phyloP scores from a whole-genome alignment of 2,888 invertebrate genomes.

The Cataglyphis albicans region DNA sequence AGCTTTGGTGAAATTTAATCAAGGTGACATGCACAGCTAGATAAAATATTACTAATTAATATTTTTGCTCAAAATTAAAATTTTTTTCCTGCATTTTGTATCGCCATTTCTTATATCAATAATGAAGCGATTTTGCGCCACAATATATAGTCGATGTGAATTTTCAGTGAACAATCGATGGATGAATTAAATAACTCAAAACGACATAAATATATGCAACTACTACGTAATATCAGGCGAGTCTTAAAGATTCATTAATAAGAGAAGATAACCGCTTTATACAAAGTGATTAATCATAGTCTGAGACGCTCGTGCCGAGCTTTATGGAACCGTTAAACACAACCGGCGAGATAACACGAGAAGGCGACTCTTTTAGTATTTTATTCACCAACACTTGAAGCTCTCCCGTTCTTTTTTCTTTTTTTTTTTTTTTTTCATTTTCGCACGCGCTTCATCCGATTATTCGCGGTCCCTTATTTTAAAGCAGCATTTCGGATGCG shows the following conservation, averaged over 20 bases:
- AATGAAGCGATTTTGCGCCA: constrained; percentile 25
- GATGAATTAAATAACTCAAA: constrained; percentile 38
- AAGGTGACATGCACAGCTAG: background rate
- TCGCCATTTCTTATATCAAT: background rate
- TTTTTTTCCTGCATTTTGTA: background rate
- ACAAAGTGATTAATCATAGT: constrained; percentile 69
- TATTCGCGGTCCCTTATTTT: background rate
- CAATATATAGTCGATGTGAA: background rate
- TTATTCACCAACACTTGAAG: constrained; percentile 38
- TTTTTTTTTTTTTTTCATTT: constrained; percentile 25
- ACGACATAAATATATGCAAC: constrained; percentile 44
- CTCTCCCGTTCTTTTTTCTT: constrained; percentile 32
- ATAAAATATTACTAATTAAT: background rate
- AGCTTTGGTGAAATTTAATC: background rate
- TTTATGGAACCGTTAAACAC: constrained; percentile 67
- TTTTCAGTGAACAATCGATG: background rate
- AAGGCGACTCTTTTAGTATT: constrained; percentile 43
- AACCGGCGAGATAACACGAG: constrained; percentile 60
- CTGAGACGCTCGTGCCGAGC: constrained; percentile 59
- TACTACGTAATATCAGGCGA: constrained; percentile 18
- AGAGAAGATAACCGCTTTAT: constrained; percentile 54
- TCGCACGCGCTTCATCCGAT: constrained; percentile 7
- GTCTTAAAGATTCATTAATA: constrained; percentile 64
- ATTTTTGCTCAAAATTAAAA: background rate
- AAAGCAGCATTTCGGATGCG: background rate